Evolutionary conservation across 2,113 vertebrate genomes (phyloP), one percentile per base, ranked within the genome.

Genomic region (Trematomus loennbergii): DNA sequence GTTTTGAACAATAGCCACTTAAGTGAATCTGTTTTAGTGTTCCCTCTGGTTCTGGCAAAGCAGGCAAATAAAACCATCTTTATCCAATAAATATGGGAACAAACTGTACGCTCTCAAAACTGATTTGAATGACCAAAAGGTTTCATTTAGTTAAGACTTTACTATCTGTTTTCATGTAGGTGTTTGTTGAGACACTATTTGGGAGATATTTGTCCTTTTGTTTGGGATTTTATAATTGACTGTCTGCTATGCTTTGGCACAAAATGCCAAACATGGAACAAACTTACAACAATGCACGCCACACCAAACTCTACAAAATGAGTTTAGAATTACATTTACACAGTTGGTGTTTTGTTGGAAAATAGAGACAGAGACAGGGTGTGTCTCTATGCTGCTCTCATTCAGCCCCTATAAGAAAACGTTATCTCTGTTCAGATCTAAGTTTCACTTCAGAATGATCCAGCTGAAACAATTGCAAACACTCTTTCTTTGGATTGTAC

Each of bases 21-120:
- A 53, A 57, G 16, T 49, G 36, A 45, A 40, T 5, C 12, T 0
- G 2, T 54, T 79, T 76, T 70, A 73, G 5, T 59, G 78, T n/a
- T 79, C 59, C 77, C 65, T 61, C 52, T 65, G 46, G 53, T 40
- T 67, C 59, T 25, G 13, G 12, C 50, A 54, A 62, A 9, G 53
- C 53, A 50, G 15, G 12, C 54, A 46, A 12, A 53, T 20, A 59
- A 72, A 78, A 62, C 9, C 12, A 2, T 57, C 20, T 72, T 61
- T 15, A 76, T 20, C 33, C 49, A 1, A 33, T 11, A 25, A 13
- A 52, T 58, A 16, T 67, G 25, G 53, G 17, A 12, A 16, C 62
- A 72, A 64, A 60, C 40, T 40, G 22, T 54, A 48, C 25, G 55
- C n/a, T 61, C n/a, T 20, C 46, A 43, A 71, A 58, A 40, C 3